Percentiles rank a stretch among this genome's conserved stretches.
These are phyloP conservation scores for Argya squamiceps DNA, from an alignment of 2,797 vertebrate genomes.

Conservation along the genomic window DNA sequence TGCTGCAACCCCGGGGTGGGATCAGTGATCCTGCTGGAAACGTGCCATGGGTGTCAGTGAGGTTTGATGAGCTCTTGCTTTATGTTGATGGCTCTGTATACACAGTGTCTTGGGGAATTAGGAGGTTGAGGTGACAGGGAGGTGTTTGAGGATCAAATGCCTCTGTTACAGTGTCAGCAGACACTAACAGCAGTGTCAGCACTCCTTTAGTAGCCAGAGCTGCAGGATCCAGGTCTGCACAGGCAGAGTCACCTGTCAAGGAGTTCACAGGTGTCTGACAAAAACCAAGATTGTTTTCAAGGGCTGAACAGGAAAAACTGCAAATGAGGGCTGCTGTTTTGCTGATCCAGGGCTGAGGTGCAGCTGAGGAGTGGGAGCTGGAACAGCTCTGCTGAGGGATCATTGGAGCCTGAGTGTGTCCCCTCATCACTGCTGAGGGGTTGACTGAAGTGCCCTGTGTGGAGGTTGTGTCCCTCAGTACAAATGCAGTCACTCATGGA, in stretches of 20 bases:
- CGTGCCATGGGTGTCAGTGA: fast-evolving
- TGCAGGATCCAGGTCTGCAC: not conserved
- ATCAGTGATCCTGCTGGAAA: not conserved
- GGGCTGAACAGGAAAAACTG: not conserved
- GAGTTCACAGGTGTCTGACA: not conserved
- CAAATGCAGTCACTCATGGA: fast-evolving
- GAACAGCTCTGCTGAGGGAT: not conserved
- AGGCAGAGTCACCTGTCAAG: not conserved
- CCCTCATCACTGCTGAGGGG: fast-evolving
- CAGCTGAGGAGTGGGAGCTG: not conserved
- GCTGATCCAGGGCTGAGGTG: not conserved
- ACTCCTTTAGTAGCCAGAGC: not conserved
- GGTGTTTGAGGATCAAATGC: not conserved
- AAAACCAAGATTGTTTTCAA: not conserved
- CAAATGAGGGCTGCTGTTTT: not conserved
- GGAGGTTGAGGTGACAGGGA: not conserved
- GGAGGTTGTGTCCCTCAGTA: fast-evolving
- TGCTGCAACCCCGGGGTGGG: not conserved
- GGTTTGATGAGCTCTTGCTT: not conserved
- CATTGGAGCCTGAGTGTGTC: fast-evolving
- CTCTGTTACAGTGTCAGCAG: not conserved
- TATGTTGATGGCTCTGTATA: not conserved
- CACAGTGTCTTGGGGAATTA: not conserved
- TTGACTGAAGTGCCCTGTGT: not conserved
- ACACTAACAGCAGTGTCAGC: not conserved